phyloP scores from a whole-genome alignment of 2,113 vertebrate genomes.

The Electrona antarctica region DNA sequence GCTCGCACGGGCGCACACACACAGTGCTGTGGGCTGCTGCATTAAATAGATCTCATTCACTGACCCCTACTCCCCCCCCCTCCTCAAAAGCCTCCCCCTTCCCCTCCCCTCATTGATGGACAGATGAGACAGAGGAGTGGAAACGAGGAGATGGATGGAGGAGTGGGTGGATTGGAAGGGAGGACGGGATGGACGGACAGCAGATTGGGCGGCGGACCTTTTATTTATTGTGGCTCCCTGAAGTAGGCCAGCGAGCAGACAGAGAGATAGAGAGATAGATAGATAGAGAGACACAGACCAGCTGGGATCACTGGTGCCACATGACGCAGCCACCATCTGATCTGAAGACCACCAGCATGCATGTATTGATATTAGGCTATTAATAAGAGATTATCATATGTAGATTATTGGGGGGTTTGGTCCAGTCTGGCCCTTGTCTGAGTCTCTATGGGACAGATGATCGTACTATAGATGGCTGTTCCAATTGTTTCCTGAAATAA shows the following conservation, averaged over 20 bases:
- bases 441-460: not conserved
- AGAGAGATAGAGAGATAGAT: conserved; percentile 29
- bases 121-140: conserved; percentile 48
- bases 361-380: conserved; percentile 37
- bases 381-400: conserved; percentile 4
- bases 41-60: conserved; percentile 26
- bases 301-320: conserved; percentile 43
- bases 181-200: conserved; percentile 12
- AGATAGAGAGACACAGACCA: conserved; percentile 44
- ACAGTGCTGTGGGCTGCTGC: conserved; percentile 1
- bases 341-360: conserved; percentile 5
- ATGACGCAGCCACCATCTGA: not conserved
- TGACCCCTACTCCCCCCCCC: conserved; percentile 15
- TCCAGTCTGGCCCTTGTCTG: not conserved
- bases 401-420: not conserved
- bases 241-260: conserved; percentile 61
- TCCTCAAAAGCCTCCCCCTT: conserved; percentile 24
- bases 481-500: not conserved
- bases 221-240: conserved; percentile 42
- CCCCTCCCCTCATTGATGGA: conserved; percentile 35
- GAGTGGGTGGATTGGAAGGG: conserved; percentile 13
- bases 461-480: not conserved
- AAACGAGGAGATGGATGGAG: conserved; percentile 2
- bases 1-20: conserved; percentile 5
- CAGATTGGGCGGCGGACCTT: conserved; percentile 59